phyloP scores from a whole-genome alignment of 2,797 vertebrate species.

The Anableps anableps region DNA sequence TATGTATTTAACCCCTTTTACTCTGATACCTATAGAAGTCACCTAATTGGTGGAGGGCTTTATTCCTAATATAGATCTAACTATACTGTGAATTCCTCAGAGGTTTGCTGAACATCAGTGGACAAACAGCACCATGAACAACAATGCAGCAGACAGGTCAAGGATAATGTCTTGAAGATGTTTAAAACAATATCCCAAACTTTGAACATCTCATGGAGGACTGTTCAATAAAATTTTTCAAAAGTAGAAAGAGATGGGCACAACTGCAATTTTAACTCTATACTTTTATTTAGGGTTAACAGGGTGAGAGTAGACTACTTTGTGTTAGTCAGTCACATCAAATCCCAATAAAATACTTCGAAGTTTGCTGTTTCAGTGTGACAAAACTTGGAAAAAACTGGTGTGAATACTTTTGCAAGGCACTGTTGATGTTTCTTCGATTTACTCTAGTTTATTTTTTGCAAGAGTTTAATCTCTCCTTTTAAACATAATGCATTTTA shows the following conservation, averaged over 20 bases:
- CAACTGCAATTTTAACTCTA: too few species aligned
- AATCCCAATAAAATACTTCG: background rate
- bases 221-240: too few species aligned
- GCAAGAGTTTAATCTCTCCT: conserved; percentile 31
- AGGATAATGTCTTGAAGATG: too few species aligned
- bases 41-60: background rate
- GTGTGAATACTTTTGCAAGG: background rate
- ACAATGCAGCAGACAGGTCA: too few species aligned
- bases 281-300: too few species aligned
- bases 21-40: background rate
- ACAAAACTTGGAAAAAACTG: background rate
- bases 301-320: background rate
- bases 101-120: too few species aligned
- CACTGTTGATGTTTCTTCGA: conserved; percentile 26
- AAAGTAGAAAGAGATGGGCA: too few species aligned
- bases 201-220: too few species aligned
- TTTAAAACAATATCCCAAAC: too few species aligned
- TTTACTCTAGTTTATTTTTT: conserved; percentile 48
- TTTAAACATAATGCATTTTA: conserved; percentile 50
- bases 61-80: background rate
- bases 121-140: too few species aligned
- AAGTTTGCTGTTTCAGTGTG: background rate
- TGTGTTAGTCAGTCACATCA: background rate
- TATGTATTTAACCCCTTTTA: background rate
- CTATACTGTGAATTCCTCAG: background rate